These are phyloP conservation scores for Kryptopterus vitreolus DNA, from an alignment of 2,797 vertebrate species.

Conservation along the genomic window DNA sequence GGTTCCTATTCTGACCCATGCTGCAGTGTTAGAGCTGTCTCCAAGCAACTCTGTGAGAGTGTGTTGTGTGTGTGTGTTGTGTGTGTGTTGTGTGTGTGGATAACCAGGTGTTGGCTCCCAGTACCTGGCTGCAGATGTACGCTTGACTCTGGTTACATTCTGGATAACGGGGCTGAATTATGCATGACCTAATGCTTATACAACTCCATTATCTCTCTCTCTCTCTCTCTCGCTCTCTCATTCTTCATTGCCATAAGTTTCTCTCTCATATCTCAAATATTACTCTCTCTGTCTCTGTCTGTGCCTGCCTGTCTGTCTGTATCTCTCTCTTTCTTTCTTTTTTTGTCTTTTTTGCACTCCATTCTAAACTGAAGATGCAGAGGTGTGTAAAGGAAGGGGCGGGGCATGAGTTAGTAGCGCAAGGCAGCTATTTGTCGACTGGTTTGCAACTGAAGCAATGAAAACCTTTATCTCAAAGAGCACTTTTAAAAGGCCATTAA, in stretches of 20 bases:
- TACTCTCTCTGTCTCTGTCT: background rate
- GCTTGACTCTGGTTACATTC: conserved; percentile 66
- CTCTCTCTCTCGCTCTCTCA: conserved; percentile 16
- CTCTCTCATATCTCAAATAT: background rate
- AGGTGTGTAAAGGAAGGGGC: background rate
- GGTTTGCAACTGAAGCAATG: background rate
- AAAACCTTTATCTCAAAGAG: background rate
- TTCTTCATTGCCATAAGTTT: background rate
- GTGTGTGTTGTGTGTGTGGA: conserved; percentile 21
- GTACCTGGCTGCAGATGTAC: conserved; percentile 56
- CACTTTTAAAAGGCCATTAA: background rate
- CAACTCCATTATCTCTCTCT: conserved; percentile 37
- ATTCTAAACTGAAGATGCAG: background rate
- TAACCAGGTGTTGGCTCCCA: conserved; percentile 36
- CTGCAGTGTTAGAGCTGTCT: conserved; percentile 13
- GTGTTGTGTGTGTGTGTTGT: conserved; percentile 28
- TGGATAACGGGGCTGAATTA: conserved; percentile 71
- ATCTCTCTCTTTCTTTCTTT: too few species aligned
- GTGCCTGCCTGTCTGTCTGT: too few species aligned
- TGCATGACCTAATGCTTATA: conserved; percentile 70
- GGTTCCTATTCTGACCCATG: conserved; percentile 18
- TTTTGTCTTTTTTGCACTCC: background rate
- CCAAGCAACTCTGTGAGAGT: conserved; percentile 11
- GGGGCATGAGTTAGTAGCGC: background rate
- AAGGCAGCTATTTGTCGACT: background rate